These are phyloP conservation scores for Antedon mediterranea DNA, from an alignment of 53 echinoderm and acorn worm genomes.

Conservation along the genomic window DNA sequence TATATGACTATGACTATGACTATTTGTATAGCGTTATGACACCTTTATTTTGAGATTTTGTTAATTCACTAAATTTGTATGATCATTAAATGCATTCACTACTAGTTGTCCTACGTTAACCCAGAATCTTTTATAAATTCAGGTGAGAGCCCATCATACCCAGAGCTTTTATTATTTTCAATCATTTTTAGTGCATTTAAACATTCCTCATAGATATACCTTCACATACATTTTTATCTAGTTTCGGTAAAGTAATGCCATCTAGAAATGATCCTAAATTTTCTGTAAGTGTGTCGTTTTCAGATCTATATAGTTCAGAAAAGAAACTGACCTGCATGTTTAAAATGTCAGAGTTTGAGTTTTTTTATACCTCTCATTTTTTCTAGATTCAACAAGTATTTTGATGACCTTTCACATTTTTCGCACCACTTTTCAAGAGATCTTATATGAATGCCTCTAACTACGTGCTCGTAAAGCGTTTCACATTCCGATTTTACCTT, in stretches of 20 bases:
- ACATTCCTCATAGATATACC: neutral
- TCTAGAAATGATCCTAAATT: neutral
- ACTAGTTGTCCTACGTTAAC: neutral
- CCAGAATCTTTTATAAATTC: conserved; percentile 1
- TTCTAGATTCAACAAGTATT: neutral
- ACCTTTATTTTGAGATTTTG: no score
- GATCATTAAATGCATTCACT: conserved; percentile 2
- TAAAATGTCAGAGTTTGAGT: neutral
- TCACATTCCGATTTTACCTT: no score
- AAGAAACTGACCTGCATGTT: neutral
- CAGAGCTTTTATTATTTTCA: neutral
- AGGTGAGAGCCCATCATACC: conserved; percentile 1
- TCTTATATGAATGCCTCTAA: no score
- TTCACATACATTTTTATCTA: neutral
- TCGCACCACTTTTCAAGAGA: neutral
- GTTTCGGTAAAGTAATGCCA: neutral
- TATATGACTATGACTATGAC: no score
- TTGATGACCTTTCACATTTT: neutral
- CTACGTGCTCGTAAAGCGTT: no score
- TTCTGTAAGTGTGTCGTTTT: neutral
- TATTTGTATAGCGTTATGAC: no score
- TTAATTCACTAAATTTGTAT: no score
- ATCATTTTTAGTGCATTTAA: neutral
- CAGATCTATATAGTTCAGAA: neutral
- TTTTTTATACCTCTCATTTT: neutral